Evolutionary conservation across 2,888 invertebrate species (phyloP), one percentile per base, ranked within the genome.

Genomic region (Acleris sparsana): DNA sequence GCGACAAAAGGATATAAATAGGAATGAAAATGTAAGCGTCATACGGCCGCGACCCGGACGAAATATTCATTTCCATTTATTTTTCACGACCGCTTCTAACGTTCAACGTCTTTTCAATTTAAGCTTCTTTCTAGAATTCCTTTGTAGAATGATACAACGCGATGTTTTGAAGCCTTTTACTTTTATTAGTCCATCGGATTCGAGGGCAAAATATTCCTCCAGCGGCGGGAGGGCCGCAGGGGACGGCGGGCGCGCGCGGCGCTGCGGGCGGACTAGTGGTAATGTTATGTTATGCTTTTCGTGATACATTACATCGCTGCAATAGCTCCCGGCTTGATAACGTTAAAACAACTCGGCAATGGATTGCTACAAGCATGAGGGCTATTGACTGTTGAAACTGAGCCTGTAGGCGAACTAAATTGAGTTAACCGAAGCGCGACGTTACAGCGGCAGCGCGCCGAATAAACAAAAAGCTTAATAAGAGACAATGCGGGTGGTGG

Each of bases 1-100:
- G n/a, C 66, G 62, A 62, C 66, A 66, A 66, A 62, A 55, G 66
- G 62, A 62, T 66, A 66, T 66, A 62, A 62, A 66, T 66, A 66
- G 52, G 48, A 62, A 62, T 48, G 62, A 16, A 57, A 57, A 66
- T 57, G 66, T 53, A 57, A 61, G 66, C 51, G 65, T 61, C 55
- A 57, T 53, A 25, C 56, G 33, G 57, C 53, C 48, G 20, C 52
- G 29, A 4, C 52, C 16, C 57, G 49, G 49, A 29, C 20, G 48
- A 39, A 65, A 60, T 65, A 56, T 65, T 65, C 60, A 65, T 61
- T 65, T 61, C 49, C 59, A 65, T 56, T 61, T 61, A 61, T 55
- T 56, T 61, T 59, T 53, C 63, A 44, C 57, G 57, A 57, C 55
- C 60, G 55, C 33, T 44, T 51, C 33, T 39, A 39, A 51, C 59